phyloP scores from a whole-genome alignment of 1,140 invertebrate species.

The Drosophila orosa region DNA sequence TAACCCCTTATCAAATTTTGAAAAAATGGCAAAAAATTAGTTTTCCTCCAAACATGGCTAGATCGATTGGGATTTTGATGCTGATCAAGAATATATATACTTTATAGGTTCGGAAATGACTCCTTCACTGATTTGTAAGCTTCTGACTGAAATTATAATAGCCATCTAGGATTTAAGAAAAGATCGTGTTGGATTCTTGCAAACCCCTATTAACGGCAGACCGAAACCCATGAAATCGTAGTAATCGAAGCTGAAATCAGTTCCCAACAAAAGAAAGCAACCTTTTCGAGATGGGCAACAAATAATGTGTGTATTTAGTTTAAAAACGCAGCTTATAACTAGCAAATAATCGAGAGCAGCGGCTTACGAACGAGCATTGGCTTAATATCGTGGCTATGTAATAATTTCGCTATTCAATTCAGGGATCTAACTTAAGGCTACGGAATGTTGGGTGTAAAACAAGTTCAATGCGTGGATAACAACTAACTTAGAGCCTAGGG shows the following conservation, averaged over 20 bases:
- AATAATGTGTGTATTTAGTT: constrained; percentile 68
- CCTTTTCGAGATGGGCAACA: constrained; percentile 68
- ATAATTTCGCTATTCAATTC: constrained; percentile 68
- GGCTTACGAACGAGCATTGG: constrained; percentile 52
- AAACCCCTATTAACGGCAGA: not conserved
- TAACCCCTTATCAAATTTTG: too few species aligned
- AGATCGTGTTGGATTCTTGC: too few species aligned
- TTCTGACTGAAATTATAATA: too few species aligned
- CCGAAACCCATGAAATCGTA: not conserved
- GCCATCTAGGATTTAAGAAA: too few species aligned
- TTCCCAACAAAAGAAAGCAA: not conserved
- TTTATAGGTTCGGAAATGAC: not conserved
- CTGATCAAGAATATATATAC: too few species aligned
- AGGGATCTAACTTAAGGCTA: constrained; percentile 49
- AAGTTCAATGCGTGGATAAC: constrained; percentile 51
- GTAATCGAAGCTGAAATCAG: too few species aligned
- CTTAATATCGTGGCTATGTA: constrained; percentile 39
- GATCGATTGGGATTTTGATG: not conserved
- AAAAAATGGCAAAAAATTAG: too few species aligned
- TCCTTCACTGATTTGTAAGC: too few species aligned
- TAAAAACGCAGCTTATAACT: constrained; percentile 67
- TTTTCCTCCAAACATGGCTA: too few species aligned
- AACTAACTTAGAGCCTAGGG: constrained; percentile 53
- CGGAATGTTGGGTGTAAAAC: constrained; percentile 46
- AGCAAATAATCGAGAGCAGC: constrained; percentile 67